Base-by-base conservation (phyloP, 2,113 vertebrate genomes). In the Amazona vittata region DNA sequence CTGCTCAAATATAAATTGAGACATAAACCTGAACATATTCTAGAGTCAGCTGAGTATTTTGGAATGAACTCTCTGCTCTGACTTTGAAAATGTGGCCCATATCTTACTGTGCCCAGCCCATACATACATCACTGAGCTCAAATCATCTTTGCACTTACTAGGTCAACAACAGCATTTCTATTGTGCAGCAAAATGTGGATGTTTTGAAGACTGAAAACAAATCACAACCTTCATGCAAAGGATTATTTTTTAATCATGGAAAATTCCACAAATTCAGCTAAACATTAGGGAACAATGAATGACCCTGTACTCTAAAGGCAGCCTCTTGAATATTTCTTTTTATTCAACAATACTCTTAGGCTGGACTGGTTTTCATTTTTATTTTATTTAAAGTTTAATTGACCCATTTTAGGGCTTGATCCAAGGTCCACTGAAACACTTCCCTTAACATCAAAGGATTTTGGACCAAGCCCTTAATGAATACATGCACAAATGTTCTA, bases 381-480 rank as follows among this genome's bases (percentile, higher is more conserved):
- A 19, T 64, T 92, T 84, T 75, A 83, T 90, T 94, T 94, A 20
- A 82, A 75, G 33, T 82, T 91, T 95, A 97, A 89, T 89, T 95
- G 73, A 89, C 73, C n/a, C 16, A 53, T 64, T 90, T 81, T 84
- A 86, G 73, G 46, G 41, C 57, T 84, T 83, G n/a, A 89, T 83
- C 63, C 73, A 92, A 89, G 95, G 37, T 28, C 47, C 70, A 84
- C 53, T 65, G 70, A 91, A 95, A 73, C 35, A 79, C 57, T 95
- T 41, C 68, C 80, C 55, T 94, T 82, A n/a, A 95, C 86, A 91
- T 96, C 95, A 94, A 94, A 94, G 86, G 65, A 46, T 86, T 91
- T 92, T 96, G 44, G 80, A 91, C 28, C 2, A 13, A 84, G 44
- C 65, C 49, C 49, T 91, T 96, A 92, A 95, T 63, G 74, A 94